Evolutionary conservation across 2,797 vertebrate genomes (phyloP).

Genomic region (Parauchenoglanis punctatus): DNA sequence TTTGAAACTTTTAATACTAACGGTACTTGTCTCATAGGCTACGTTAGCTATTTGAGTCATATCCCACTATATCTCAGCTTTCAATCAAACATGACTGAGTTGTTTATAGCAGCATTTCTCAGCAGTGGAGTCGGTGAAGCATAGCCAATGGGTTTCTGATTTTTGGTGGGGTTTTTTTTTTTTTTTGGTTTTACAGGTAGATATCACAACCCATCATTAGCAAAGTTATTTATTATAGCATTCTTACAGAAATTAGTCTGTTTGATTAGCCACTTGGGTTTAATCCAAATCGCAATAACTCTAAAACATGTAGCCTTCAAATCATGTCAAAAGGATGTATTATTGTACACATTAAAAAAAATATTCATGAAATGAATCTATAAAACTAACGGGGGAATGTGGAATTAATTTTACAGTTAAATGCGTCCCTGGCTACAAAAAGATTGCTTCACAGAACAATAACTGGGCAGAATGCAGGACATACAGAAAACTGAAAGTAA

Average conservation of each 20-base stretch:
- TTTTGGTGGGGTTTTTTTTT: not conserved
- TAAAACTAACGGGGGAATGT: not conserved
- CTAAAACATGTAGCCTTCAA: not conserved
- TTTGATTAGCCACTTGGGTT: not conserved
- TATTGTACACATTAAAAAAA: not conserved
- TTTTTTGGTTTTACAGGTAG: not conserved
- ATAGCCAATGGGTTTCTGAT: not conserved
- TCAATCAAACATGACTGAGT: not conserved
- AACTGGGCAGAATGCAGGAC: not conserved
- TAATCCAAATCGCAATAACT: not conserved
- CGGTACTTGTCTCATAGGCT: not conserved
- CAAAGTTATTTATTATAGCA: not conserved
- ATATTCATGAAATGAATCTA: not conserved
- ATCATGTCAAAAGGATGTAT: not conserved
- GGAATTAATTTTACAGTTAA: not conserved
- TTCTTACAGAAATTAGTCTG: not conserved
- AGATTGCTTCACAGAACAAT: too few species aligned
- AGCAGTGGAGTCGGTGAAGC: not conserved
- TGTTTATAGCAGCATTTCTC: not conserved
- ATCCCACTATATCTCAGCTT: not conserved
- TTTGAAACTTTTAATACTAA: not conserved
- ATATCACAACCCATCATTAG: not conserved
- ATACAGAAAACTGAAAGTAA: not conserved
- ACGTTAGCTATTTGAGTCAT: not conserved
- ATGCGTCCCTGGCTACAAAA: not conserved